These are phyloP conservation scores for Drosophila sproati DNA, from an alignment of 1,140 invertebrate species.

Conservation along the genomic window DNA sequence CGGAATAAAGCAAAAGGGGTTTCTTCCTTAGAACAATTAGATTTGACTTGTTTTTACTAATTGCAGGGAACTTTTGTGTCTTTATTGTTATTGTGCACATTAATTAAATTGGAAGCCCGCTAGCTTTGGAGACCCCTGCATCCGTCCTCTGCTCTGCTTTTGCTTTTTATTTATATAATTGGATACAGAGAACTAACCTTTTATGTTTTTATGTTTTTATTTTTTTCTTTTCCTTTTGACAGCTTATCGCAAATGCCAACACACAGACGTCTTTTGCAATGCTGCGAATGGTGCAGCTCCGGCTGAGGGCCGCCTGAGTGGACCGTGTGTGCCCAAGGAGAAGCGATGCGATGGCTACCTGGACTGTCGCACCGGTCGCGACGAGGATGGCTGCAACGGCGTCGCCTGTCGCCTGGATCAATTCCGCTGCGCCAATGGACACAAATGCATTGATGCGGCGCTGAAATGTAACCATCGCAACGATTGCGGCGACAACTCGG, in stretches of 20 bases:
- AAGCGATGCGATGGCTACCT: slow-evolving; percentile 95
- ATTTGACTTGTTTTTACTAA: slow-evolving; percentile 42
- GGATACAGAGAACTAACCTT: slow-evolving; percentile 1
- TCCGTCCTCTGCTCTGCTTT: slow-evolving; percentile 4
- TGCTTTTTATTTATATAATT: not conserved
- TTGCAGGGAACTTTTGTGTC: slow-evolving; percentile 12
- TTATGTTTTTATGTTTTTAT: not conserved
- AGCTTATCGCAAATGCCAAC: slow-evolving; percentile 94
- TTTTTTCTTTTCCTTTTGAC: slow-evolving; percentile 15
- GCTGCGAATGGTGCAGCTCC: slow-evolving; percentile 84
- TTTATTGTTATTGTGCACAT: slow-evolving; percentile 7
- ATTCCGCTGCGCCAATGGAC: slow-evolving; percentile 93
- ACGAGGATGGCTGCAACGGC: slow-evolving; percentile 93
- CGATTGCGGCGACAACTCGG: slow-evolving; percentile 95
- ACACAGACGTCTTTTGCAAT: slow-evolving; percentile 93
- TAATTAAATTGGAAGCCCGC: slow-evolving; percentile 38
- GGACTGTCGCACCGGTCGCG: slow-evolving; percentile 94
- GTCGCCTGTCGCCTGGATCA: slow-evolving; percentile 93
- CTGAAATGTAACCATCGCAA: slow-evolving; percentile 95
- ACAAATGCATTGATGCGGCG: slow-evolving; percentile 92
- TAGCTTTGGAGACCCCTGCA: not conserved
- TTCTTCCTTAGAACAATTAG: slow-evolving; percentile 5
- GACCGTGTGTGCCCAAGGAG: slow-evolving; percentile 93
- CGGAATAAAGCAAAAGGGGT: not conserved
- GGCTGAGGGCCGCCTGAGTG: slow-evolving; percentile 85